These are phyloP conservation scores for Pocillopora verrucosa DNA, from an alignment of 64 coral and sea anemone genomes.

Conservation along the genomic window DNA sequence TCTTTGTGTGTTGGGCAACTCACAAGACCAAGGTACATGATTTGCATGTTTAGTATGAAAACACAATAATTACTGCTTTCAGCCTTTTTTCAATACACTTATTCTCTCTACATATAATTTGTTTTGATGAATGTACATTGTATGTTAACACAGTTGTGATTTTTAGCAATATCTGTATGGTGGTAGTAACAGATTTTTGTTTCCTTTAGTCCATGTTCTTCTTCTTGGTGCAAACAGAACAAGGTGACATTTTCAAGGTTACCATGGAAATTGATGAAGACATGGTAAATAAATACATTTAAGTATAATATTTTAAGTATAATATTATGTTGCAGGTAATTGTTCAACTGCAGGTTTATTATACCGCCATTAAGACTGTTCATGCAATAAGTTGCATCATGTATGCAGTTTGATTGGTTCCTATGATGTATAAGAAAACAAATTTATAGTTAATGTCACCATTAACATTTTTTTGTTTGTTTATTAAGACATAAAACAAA, in stretches of 20 bases:
- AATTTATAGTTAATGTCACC: too few relatives aligned
- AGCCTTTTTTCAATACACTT: too few relatives aligned
- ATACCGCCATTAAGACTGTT: background rate
- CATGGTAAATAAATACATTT: constrained; percentile 59
- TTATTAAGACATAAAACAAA: too few relatives aligned
- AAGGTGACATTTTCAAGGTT: constrained; percentile 97
- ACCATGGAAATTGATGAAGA: constrained; percentile 95
- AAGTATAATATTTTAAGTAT: background rate
- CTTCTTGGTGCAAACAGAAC: constrained; percentile 98
- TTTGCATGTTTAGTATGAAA: background rate
- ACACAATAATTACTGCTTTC: too few relatives aligned
- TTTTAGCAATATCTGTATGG: background rate
- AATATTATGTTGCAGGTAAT: background rate
- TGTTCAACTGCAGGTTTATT: background rate
- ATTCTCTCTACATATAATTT: too few relatives aligned
- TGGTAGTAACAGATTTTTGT: background rate
- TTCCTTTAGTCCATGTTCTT: constrained; percentile 95
- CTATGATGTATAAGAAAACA: too few relatives aligned
- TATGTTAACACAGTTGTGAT: background rate
- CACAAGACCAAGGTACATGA: constrained; percentile 94
- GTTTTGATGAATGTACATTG: background rate
- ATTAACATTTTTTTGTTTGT: too few relatives aligned
- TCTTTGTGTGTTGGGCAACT: constrained; percentile 96
- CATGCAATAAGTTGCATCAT: too few relatives aligned
- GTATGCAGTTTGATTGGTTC: too few relatives aligned